Evolutionary conservation across 1,140 invertebrate species (phyloP), one percentile per base, ranked within the genome.

Genomic region (Rhynchophorus ferrugineus): DNA sequence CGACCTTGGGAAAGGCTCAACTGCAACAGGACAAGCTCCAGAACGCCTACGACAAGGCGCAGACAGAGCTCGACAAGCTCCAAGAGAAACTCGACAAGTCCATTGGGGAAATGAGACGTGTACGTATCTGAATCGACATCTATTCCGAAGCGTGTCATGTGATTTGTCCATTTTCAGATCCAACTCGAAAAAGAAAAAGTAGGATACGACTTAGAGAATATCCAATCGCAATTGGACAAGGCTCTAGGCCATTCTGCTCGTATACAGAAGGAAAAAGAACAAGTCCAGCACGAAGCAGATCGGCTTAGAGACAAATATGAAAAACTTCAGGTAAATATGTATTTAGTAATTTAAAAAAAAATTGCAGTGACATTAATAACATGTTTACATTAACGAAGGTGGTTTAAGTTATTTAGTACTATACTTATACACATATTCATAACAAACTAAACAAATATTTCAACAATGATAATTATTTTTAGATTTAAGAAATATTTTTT

Each of bases 111-210:
- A 77, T 85, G 37, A 78, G 89, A 66, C 84, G 87, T 71, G 85
- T 89, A 66, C 77, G 74, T 73, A 41, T 22, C 9, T 9, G 13
- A 16, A n/a, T n/a, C n/a, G n/a, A n/a, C n/a, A n/a, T n/a, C n/a
- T n/a, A n/a, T n/a, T n/a, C n/a, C n/a, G n/a, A n/a, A n/a, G n/a
- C n/a, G n/a, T n/a, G n/a, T n/a, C n/a, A n/a, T n/a, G n/a, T n/a
- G n/a, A n/a, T n/a, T n/a, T n/a, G n/a, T n/a, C n/a, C 9, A 45
- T 17, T 66, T 62, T 18, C 67, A 88, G 86, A 76, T 91, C 63
- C 87, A 91, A 80, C 81, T 90, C 63, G 91, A 94, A 66, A 88
- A 87, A 55, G 91, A 93, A 72, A 92, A 94, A 68, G 79, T 86
- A 50, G 82, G 78, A 44, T 93, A 90, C 68, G 89, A 93, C 68